phyloP scores from a whole-genome alignment of 2,113 vertebrate species.

The Phrynocephalus versicolor region DNA sequence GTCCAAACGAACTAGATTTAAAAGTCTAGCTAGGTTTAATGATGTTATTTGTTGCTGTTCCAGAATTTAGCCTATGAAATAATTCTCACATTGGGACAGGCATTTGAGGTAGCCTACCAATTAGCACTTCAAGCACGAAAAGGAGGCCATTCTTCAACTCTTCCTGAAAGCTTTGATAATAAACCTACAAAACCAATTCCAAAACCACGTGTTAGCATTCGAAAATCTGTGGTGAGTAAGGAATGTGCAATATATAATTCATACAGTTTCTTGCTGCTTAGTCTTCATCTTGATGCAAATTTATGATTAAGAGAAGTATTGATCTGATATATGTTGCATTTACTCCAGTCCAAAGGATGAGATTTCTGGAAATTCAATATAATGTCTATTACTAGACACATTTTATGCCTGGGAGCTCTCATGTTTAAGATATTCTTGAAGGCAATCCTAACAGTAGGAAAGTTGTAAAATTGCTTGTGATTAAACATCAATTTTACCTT shows the following conservation, averaged over 20 bases:
- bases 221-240: conserved; percentile 95
- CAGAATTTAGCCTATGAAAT: conserved; percentile 99
- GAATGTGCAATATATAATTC: neutral
- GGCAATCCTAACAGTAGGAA: neutral
- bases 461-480: neutral
- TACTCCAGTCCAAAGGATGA: neutral
- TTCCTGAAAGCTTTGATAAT: conserved; percentile 97
- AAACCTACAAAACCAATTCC: conserved; percentile 97
- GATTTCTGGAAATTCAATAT: neutral
- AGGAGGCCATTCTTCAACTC: conserved; percentile 94
- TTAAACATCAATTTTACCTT: neutral
- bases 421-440: conserved; percentile 17
- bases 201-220: conserved; percentile 97
- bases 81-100: conserved; percentile 97
- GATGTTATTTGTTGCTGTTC: conserved; percentile 46
- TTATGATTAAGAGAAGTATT: neutral
- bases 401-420: neutral
- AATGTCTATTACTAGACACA: neutral
- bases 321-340: neutral
- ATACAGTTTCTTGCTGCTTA: conserved; percentile 13
- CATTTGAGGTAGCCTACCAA: conserved; percentile 98
- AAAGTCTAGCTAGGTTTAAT: conserved; percentile 44
- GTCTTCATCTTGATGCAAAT: neutral
- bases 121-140: conserved; percentile 96
- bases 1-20: neutral